A percentile compares a stretch with the other conserved stretches of the same genome.
Evolutionary conservation across 2,113 vertebrate species (phyloP).

Genomic region (Herpetotheres cachinnans): DNA sequence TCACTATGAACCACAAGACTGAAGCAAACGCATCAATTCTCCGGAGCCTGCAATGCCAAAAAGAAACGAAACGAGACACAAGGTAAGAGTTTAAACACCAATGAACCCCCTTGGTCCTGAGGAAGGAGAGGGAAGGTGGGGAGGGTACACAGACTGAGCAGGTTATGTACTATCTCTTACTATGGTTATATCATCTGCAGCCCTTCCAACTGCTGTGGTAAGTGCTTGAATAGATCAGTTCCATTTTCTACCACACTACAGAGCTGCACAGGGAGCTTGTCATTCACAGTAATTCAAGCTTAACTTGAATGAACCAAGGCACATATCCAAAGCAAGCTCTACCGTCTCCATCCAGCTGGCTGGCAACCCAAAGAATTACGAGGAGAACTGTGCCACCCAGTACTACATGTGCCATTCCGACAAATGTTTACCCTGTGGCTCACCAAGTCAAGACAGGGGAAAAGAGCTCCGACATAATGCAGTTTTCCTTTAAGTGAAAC

Average conservation of each 20-base stretch:
- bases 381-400: neutral
- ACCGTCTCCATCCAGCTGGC: neutral
- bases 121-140: neutral
- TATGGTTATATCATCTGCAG: neutral
- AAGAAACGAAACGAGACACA: neutral
- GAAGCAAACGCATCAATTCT: constrained; percentile 88
- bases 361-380: neutral
- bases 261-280: neutral
- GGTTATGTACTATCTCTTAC: neutral
- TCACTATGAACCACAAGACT: constrained; percentile 87
- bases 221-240: neutral
- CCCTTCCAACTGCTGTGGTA: neutral
- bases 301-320: neutral
- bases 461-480: fast-evolving
- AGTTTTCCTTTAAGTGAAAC: neutral
- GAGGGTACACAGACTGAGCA: neutral
- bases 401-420: neutral
- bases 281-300: neutral
- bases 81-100: neutral
- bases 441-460: neutral
- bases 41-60: constrained; percentile 77
- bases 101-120: fast-evolving
- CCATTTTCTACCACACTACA: neutral
- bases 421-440: fast-evolving
- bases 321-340: neutral